phyloP scores from a whole-genome alignment of 2,113 vertebrate species.

The Gymnobelideus leadbeateri region DNA sequence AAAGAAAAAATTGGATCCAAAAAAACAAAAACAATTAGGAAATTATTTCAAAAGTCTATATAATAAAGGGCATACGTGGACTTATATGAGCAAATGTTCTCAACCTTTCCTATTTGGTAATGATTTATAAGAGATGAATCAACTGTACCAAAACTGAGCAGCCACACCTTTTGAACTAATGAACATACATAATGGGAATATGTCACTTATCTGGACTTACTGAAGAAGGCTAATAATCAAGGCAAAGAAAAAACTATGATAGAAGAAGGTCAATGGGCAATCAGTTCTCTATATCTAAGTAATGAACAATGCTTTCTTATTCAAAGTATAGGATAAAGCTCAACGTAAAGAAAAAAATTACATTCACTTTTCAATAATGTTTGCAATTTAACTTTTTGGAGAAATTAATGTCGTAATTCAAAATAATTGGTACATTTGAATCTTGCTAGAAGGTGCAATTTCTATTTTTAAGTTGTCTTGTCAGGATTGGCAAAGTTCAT shows the following conservation, averaged over 20 bases:
- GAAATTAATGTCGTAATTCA: not conserved
- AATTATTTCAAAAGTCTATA: not conserved
- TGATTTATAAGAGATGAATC: not conserved
- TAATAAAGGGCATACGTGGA: not conserved
- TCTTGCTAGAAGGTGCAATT: not conserved
- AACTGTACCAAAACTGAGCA: not conserved
- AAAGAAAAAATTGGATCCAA: not conserved
- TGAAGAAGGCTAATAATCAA: not conserved
- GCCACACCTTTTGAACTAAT: not conserved
- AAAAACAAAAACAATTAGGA: not conserved
- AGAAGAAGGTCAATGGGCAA: not conserved
- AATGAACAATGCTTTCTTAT: not conserved
- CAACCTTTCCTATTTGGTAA: not conserved
- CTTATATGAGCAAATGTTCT: not conserved
- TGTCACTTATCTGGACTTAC: not conserved
- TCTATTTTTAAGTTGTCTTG: not conserved
- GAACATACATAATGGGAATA: not conserved
- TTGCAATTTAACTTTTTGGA: not conserved
- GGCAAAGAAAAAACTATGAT: constrained; percentile 31
- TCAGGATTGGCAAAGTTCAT: not conserved
- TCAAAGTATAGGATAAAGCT: not conserved
- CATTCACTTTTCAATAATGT: not conserved
- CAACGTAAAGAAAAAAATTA: not conserved
- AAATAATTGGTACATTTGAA: not conserved
- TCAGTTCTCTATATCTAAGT: not conserved